Conservation (phyloP, 2,888 invertebrate genomes). For the Temnothorax ravouxi region DNA sequence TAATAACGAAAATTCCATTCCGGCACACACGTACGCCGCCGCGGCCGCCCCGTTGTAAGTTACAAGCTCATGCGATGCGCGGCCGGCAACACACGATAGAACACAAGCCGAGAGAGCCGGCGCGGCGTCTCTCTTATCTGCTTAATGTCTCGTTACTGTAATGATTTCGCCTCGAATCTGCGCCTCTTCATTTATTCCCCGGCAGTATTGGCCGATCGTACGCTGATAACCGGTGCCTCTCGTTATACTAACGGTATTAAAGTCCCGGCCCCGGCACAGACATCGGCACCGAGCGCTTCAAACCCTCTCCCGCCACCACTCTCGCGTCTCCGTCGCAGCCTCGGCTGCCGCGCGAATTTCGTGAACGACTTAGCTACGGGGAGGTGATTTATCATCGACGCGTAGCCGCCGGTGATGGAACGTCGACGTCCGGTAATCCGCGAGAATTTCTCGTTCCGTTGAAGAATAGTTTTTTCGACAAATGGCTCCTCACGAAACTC, state of each 20-base stretch:
- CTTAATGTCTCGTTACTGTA: slow-evolving; percentile 81
- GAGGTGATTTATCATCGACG: slow-evolving; percentile 73
- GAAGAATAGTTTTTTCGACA: slow-evolving; percentile 53
- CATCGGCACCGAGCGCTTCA: slow-evolving; percentile 44
- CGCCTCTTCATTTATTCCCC: slow-evolving; percentile 80
- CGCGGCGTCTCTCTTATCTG: slow-evolving; percentile 78
- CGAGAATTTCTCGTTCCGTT: slow-evolving; percentile 69
- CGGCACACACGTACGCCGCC: slow-evolving; percentile 36
- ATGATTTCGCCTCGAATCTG: slow-evolving; percentile 78
- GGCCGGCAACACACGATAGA: slow-evolving; percentile 61
- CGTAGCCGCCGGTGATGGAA: slow-evolving; percentile 65
- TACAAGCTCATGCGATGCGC: slow-evolving; percentile 12
- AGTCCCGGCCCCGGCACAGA: slow-evolving; percentile 54
- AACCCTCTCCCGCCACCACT: slow-evolving; percentile 53
- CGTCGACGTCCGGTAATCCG: slow-evolving; percentile 70
- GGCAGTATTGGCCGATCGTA: slow-evolving; percentile 78
- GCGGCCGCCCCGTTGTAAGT: slow-evolving; percentile 16
- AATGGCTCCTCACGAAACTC: slow-evolving; percentile 35
- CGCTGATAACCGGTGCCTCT: slow-evolving; percentile 76
- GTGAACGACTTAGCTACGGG: slow-evolving; percentile 69
- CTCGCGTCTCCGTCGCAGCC: slow-evolving; percentile 29
- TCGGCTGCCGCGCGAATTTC: slow-evolving; percentile 70
- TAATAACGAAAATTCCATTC: slow-evolving; percentile 75
- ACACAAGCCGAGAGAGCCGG: slow-evolving; percentile 74
- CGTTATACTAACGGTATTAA: slow-evolving; percentile 78